Percentiles rank a stretch among this genome's conserved stretches.
These are phyloP conservation scores for Tokudaia tokunoshimensis DNA, from an alignment of 2,797 vertebrate genomes.

Conservation along the genomic window DNA sequence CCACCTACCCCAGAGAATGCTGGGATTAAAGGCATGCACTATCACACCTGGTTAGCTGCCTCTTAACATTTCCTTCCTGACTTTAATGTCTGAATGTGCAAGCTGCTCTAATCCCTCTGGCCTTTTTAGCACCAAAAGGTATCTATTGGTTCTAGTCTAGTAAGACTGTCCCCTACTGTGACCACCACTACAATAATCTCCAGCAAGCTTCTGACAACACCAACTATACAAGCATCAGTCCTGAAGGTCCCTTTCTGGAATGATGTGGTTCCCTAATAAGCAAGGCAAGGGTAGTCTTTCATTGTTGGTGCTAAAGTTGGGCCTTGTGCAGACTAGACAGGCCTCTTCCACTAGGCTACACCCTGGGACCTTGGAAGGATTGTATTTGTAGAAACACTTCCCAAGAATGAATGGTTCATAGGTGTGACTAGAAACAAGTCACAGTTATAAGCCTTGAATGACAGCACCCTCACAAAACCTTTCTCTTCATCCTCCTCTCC, in stretches of 20 bases:
- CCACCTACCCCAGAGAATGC: not conserved
- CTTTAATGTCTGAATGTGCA: not conserved
- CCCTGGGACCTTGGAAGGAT: not conserved
- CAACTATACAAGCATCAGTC: not conserved
- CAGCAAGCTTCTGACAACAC: not conserved
- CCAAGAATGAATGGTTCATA: not conserved
- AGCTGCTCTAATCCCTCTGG: not conserved
- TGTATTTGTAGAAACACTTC: not conserved
- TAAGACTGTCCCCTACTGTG: no score
- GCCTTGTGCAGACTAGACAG: not conserved
- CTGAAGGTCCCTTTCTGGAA: not conserved
- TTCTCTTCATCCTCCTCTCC: not conserved
- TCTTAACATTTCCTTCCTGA: not conserved
- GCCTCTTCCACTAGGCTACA: not conserved
- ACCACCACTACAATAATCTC: not conserved
- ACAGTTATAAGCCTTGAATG: not conserved
- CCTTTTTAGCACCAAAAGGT: not conserved
- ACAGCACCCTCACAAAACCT: fast-evolving
- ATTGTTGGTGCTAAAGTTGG: not conserved
- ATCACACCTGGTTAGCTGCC: not conserved
- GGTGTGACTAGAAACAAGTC: not conserved
- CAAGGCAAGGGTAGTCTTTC: not conserved
- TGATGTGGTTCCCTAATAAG: not conserved
- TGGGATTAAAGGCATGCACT: not conserved
- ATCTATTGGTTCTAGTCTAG: not conserved